phyloP scores from a whole-genome alignment of 2,113 vertebrate species.

The Amazona vittata region DNA sequence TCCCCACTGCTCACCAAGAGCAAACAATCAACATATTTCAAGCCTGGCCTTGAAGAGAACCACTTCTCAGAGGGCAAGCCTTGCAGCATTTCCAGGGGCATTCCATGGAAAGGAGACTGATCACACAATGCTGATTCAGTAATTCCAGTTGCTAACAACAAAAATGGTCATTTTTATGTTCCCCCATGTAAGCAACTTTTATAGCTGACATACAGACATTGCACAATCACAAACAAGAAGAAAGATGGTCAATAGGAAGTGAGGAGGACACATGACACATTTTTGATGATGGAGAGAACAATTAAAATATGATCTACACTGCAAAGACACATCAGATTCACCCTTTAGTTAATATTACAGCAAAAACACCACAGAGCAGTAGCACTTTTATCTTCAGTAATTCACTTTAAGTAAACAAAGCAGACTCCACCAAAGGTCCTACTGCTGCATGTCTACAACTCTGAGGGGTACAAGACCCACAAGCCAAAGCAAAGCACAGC shows the following conservation, averaged over 20 bases:
- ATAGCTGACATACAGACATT: not conserved
- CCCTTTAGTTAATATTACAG: not conserved
- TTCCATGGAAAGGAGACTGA: not conserved
- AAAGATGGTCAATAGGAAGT: not conserved
- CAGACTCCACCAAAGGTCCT: not conserved
- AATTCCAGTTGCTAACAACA: conserved; percentile 39
- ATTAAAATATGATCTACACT: not conserved
- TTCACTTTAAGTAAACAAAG: not conserved
- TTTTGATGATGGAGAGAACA: not conserved
- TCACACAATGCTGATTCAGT: not conserved
- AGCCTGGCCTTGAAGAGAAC: not conserved
- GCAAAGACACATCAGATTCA: not conserved
- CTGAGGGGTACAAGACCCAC: not conserved
- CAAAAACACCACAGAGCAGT: not conserved
- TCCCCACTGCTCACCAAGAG: not conserved
- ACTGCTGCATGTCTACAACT: not conserved
- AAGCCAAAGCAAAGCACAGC: not conserved
- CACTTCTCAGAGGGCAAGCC: not conserved
- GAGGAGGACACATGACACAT: not conserved
- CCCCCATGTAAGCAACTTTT: not conserved
- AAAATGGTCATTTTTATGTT: not conserved
- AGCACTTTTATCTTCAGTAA: not conserved
- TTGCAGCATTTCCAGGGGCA: not conserved
- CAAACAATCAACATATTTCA: not conserved
- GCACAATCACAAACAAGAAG: not conserved